Evolutionary conservation across 2,113 vertebrate genomes (phyloP).

Genomic region (Oncorhynchus masou): DNA sequence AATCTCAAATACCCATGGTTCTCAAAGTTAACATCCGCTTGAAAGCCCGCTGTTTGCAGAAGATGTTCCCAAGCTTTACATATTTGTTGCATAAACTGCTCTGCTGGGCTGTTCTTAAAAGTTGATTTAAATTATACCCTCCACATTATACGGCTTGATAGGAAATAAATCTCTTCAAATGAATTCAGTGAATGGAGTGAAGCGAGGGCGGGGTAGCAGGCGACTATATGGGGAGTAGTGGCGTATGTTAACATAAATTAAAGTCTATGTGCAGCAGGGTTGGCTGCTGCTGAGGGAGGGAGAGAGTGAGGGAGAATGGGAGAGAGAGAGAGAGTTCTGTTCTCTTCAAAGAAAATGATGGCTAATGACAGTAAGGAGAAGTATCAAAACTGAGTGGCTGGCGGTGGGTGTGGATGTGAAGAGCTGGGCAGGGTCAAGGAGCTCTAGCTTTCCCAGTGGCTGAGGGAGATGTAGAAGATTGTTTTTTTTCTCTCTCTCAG

Average conservation of each 20-base stretch:
- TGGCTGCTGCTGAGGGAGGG: slow-evolving; percentile 8
- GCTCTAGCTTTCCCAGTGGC: background rate
- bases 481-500: slow-evolving; percentile 27
- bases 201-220: slow-evolving; percentile 17
- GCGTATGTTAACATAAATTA: slow-evolving; percentile 76
- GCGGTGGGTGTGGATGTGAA: background rate
- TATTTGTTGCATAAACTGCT: slow-evolving; percentile 62
- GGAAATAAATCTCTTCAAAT: slow-evolving; percentile 79
- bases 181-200: slow-evolving; percentile 62
- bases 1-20: slow-evolving; percentile 48
- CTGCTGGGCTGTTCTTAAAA: slow-evolving; percentile 65
- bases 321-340: slow-evolving; percentile 5
- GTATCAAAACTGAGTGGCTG: slow-evolving; percentile 1
- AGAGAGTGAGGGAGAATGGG: slow-evolving; percentile 2
- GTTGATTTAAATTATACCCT: slow-evolving; percentile 74
- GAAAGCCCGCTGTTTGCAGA: slow-evolving; percentile 48
- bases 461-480: slow-evolving; percentile 21
- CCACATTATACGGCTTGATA: slow-evolving; percentile 70
- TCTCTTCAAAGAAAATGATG: slow-evolving; percentile 4
- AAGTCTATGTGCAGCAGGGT: slow-evolving; percentile 53
- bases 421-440: background rate
- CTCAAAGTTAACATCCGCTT: slow-evolving; percentile 56
- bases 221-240: slow-evolving; percentile 43
- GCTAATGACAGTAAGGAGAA: background rate
- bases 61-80: slow-evolving; percentile 42